Base-by-base conservation (phyloP, 1,140 invertebrate genomes). In the Theocolax elegans region DNA sequence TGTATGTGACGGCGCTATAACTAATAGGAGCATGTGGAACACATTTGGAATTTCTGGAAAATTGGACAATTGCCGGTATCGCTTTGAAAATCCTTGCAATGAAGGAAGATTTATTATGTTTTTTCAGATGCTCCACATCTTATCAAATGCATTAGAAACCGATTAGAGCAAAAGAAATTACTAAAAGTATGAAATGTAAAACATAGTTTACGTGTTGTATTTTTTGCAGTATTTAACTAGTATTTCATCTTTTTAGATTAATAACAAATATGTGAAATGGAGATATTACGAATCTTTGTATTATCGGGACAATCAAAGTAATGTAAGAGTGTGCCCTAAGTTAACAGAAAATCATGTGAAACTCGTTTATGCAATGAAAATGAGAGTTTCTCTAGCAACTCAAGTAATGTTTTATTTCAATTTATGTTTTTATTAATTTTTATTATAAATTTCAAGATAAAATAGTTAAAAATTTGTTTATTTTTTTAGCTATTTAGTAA, bases 41-140 rank as follows among this genome's bases (percentile, higher is more conserved):
- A 44, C 54, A 35, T 9, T 78, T 8, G 71, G 72, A 2, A 59
- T 75, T 2, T 46, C 17, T 44, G 65, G 72, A 12, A 67, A 65
- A 63, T 60, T 25, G 59, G 15, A 69, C 13, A 44, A 65, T 19
- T 25, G 67, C 0, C 65, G 63, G 19, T 70, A 67, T 68, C 68
- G 23, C 29, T 74, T 75, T 67, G 21, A 68, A 38, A 73, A 77
- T 70, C 75, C 76, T 7, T 31, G 54, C 1, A 66, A 72, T 10
- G 67, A 60, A 59, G 25, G 31, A 12, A 53, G 72, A 12, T 38
- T 62, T 42, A 62, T 78, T 42, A 62, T 67, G 72, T 72, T n/a
- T 76, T 77, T 42, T 75, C 72, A 3, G 74, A 76, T 40, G 53
- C 68, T 38, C 71, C 74, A 13, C 76, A 77, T 65, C 46, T 77